Conservation (phyloP, 2,797 vertebrate genomes). For the Ispidina picta region DNA sequence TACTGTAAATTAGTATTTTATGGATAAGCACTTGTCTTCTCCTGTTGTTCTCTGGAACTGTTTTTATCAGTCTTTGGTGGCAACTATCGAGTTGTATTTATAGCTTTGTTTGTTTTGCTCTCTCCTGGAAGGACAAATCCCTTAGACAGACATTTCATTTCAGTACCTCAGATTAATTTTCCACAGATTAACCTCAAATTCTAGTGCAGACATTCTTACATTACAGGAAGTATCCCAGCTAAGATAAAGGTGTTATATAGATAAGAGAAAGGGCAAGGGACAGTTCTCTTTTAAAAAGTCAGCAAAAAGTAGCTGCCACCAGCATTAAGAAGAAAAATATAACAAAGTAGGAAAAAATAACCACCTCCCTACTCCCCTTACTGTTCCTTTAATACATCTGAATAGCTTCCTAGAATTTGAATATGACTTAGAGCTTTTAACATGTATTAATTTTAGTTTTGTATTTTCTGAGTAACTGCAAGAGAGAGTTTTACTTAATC, state of each 20-base stretch:
- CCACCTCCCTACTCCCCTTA: not conserved
- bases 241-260: constrained; percentile 3
- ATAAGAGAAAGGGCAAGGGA: constrained; percentile 20
- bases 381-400: not conserved
- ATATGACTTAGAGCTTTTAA: not conserved
- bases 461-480: not conserved
- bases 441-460: not conserved
- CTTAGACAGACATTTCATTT: not conserved
- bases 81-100: not conserved
- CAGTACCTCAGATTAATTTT: constrained; percentile 1
- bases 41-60: not conserved
- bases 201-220: not conserved
- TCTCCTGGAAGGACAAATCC: not conserved
- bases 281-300: not conserved
- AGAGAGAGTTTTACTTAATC: not conserved
- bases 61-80: not conserved
- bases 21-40: not conserved
- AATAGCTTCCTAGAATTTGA: not conserved
- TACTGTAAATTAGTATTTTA: not conserved
- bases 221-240: constrained; percentile 1
- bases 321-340: not conserved
- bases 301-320: not conserved
- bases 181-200: not conserved
- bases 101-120: constrained; percentile 14
- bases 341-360: not conserved